Base-by-base conservation (phyloP, 1,140 invertebrate species). In the Drosophila biarmipes region DNA sequence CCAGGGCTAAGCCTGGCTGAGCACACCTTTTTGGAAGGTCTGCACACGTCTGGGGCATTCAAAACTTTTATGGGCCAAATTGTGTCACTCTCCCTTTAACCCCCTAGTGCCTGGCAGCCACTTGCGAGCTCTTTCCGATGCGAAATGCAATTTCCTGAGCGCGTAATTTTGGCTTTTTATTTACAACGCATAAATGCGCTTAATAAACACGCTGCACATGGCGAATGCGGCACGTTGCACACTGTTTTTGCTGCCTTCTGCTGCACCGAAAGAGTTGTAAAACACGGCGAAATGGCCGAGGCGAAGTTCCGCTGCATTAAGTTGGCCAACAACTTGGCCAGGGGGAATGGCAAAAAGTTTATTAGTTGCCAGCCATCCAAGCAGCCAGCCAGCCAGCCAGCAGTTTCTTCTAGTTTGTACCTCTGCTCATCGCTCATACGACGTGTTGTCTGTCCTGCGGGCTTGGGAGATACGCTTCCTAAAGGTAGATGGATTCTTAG, bases 121-220 rank as follows among this genome's bases (percentile, higher is more conserved):
- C 19, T 27, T 24, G 15, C 17, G 4, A n/a, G 8, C 11, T 42
- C 34, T 37, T 19, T 24, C 17, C 19, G 31, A 55, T 59, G 54
- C 43, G 51, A 71, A 78, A 79, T 76, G 55, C 63, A 59, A 77
- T 76, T 76, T 80, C 58, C 69, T 69, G 67, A 66, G 63, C 78
- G 66, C 66, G 63, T 69, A 56, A 55, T 55, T 69, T 69, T 69
- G 35, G 63, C 42, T 69, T 80, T 75, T 86, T 87, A 82, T 86
- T 87, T 78, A 82, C 78, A 81, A 69, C 82, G 69, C 82, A 78
- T 87, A 86, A 87, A 86, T 81, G 78, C 74, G 78, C 82, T 81
- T 86, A 78, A 87, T 87, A 87, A 86, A 78, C 78, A 81, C 80
- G 80, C 64, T 69, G 59, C 80, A 84, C 54, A 68, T 76, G 57